phyloP scores from a whole-genome alignment of 2,888 invertebrate genomes.

The Atrina japonica region DNA sequence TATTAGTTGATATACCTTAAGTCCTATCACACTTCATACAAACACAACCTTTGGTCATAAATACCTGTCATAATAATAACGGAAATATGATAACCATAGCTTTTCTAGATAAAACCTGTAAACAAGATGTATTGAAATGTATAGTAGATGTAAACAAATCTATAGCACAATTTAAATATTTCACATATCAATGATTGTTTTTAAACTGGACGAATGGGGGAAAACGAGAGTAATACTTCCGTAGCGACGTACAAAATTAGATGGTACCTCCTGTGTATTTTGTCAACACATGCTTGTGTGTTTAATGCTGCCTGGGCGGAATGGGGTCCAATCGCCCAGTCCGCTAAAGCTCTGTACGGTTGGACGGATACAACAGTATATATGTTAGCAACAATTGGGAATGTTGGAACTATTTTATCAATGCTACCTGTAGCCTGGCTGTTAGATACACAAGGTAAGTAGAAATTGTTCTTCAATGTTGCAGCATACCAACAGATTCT shows the following conservation, averaged over 20 bases:
- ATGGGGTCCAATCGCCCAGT: constrained; percentile 55
- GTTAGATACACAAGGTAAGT: constrained; percentile 46
- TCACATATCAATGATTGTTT: no score
- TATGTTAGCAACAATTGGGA: constrained; percentile 51
- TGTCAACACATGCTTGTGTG: constrained; percentile 39
- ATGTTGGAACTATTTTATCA: constrained; percentile 44
- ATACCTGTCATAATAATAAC: no score
- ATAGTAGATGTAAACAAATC: no score
- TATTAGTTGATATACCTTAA: no score
- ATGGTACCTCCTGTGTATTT: constrained; percentile 48
- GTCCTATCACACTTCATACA: no score
- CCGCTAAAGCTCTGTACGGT: constrained; percentile 49
- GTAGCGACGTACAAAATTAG: constrained; percentile 9
- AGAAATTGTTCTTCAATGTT: no score
- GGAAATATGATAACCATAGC: no score
- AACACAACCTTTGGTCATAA: no score
- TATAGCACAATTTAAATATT: no score
- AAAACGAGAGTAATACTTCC: neutral
- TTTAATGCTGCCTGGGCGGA: constrained; percentile 49
- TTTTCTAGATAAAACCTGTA: no score
- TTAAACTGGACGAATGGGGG: neutral
- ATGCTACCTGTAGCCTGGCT: constrained; percentile 42
- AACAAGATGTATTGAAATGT: no score
- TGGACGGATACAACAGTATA: constrained; percentile 46
- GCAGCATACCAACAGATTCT: no score